Evolutionary conservation across 1,140 invertebrate species (phyloP).

Genomic region (Drosophila nigromelanica): DNA sequence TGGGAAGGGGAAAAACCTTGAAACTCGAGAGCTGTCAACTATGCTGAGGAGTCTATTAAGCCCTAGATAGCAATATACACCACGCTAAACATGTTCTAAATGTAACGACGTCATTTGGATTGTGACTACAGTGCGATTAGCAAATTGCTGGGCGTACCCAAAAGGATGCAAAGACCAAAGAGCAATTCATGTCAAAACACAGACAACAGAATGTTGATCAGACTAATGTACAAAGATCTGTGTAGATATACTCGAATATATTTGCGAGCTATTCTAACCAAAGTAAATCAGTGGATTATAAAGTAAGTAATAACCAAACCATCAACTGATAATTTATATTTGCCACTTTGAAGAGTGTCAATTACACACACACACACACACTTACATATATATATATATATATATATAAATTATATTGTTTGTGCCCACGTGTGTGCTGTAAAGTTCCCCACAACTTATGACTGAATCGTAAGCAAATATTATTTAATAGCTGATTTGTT

Average conservation of each 20-base stretch:
- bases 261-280: background rate
- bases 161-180: slow-evolving; percentile 1
- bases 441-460: background rate
- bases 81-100: slow-evolving; percentile 24
- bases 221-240: too few species aligned
- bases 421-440: background rate
- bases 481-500: slow-evolving; percentile 54
- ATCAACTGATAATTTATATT: background rate
- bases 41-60: slow-evolving; percentile 37
- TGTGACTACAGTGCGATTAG: slow-evolving; percentile 5
- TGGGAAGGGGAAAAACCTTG: slow-evolving; percentile 21
- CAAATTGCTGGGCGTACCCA: slow-evolving; percentile 10
- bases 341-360: slow-evolving; percentile 1
- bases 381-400: background rate
- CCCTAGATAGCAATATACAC: background rate
- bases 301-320: background rate
- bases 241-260: background rate
- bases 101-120: slow-evolving; percentile 29
- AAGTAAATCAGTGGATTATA: background rate
- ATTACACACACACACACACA: background rate
- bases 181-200: background rate
- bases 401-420: slow-evolving; percentile 8
- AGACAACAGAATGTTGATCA: too few species aligned
- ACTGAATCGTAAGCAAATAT: slow-evolving; percentile 47
- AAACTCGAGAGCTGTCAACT: slow-evolving; percentile 34